A percentile compares a stretch with the other conserved stretches of the same genome.
Conservation (phyloP, 2,888 invertebrate species). For the Nymphalis urticae region DNA sequence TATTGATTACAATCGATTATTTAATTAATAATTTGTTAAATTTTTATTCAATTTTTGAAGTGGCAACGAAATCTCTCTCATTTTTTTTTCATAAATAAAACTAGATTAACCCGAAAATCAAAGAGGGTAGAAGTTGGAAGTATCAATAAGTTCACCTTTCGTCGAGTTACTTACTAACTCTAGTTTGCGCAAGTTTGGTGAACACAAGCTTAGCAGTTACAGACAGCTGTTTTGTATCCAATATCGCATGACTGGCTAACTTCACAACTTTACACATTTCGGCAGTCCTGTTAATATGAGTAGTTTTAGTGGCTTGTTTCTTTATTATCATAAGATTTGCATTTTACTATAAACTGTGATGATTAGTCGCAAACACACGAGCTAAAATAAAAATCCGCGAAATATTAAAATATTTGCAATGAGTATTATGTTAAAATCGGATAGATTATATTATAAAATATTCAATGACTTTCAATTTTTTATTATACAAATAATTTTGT, state of each 20-base stretch:
- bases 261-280: slow-evolving; percentile 24
- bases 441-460: no score
- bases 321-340: slow-evolving; percentile 3
- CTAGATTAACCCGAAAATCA: slow-evolving; percentile 24
- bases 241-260: slow-evolving; percentile 24
- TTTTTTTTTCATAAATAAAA: no score
- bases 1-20: no score
- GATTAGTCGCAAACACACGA: no score
- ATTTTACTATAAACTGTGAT: not conserved
- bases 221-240: slow-evolving; percentile 35
- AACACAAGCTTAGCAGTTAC: slow-evolving; percentile 30
- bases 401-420: no score
- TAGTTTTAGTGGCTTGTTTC: slow-evolving; percentile 5
- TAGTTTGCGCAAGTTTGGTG: slow-evolving; percentile 33
- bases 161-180: slow-evolving; percentile 32
- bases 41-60: no score
- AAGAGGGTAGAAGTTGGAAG: slow-evolving; percentile 14
- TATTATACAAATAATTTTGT: no score
- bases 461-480: no score
- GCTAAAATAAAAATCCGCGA: no score
- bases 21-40: no score
- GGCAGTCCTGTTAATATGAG: slow-evolving; percentile 15
- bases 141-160: slow-evolving; percentile 34
- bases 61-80: no score
- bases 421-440: no score